These are phyloP conservation scores for Chroicocephalus ridibundus DNA, from an alignment of 2,113 vertebrate species.

Conservation along the genomic window DNA sequence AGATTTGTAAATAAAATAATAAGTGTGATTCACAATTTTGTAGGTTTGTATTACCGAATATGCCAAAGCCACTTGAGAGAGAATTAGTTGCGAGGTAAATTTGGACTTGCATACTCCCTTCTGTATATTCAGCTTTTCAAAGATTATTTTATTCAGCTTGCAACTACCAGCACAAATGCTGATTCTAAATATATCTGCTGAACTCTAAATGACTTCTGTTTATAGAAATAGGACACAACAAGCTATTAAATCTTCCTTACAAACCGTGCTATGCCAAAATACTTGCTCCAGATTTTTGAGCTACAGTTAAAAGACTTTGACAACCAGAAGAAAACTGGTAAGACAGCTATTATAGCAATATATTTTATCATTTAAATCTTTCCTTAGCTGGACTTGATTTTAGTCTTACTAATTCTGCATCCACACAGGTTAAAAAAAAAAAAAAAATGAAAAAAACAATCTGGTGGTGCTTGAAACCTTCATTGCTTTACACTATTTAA, in stretches of 20 bases:
- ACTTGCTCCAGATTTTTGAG: conserved; percentile 57
- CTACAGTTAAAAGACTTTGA: conserved; percentile 9
- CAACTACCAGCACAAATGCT: conserved; percentile 70
- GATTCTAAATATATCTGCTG: conserved; percentile 79
- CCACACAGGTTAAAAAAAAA: not conserved
- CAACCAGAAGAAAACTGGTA: conserved; percentile 13
- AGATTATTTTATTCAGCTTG: conserved; percentile 74
- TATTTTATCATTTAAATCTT: not conserved
- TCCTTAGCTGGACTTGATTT: not conserved
- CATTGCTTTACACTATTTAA: not conserved
- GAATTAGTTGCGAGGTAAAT: not conserved
- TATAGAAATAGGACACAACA: conserved; percentile 78
- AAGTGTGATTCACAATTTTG: not conserved
- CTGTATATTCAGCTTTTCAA: conserved; percentile 64
- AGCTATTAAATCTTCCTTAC: conserved; percentile 78
- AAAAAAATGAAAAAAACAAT: not conserved
- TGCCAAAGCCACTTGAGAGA: not conserved
- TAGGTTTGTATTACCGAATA: not conserved
- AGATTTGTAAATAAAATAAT: not conserved
- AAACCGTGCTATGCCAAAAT: conserved; percentile 69
- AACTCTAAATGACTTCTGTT: conserved; percentile 79
- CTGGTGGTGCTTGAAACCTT: not conserved
- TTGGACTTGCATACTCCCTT: not conserved
- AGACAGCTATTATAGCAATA: not conserved
- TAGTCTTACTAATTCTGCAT: not conserved